Percentiles rank a stretch among this genome's conserved stretches.
Conservation (phyloP, 2,113 vertebrate genomes). For the Amphiprion percula region DNA sequence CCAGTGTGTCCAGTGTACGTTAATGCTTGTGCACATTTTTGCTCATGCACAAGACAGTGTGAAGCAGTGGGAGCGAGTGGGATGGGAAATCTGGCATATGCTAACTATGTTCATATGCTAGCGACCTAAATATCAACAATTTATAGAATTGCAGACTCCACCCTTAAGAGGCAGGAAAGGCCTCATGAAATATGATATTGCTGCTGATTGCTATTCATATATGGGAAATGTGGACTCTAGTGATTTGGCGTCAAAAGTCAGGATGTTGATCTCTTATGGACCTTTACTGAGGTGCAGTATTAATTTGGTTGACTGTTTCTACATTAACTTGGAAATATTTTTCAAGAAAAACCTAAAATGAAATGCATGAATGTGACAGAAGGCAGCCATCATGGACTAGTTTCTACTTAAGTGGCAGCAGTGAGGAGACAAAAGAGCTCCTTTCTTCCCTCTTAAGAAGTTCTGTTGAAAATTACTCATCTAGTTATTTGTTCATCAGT, state of each 20-base stretch:
- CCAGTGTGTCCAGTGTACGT: no score
- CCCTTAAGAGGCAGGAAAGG: neutral
- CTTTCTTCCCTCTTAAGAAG: slow-evolving; percentile 23
- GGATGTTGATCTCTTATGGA: neutral
- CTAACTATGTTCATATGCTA: no score
- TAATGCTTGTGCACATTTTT: no score
- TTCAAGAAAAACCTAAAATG: neutral
- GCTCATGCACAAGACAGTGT: no score
- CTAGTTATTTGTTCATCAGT: slow-evolving; percentile 23
- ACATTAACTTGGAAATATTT: no score
- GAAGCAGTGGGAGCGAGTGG: no score
- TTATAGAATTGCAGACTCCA: no score
- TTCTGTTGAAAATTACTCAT: slow-evolving; percentile 33
- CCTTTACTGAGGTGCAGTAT: neutral
- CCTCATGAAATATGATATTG: neutral
- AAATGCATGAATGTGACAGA: slow-evolving; percentile 16
- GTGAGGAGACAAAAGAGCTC: slow-evolving; percentile 29
- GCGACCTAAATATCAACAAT: no score
- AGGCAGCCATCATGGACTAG: slow-evolving; percentile 4
- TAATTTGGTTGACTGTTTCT: no score
- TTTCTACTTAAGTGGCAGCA: slow-evolving; percentile 48
- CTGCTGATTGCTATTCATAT: neutral
- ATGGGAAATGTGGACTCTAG: neutral
- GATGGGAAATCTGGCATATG: no score
- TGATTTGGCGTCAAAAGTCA: neutral